Conservation (phyloP, 2,797 vertebrate species). For the Helarctos malayanus region DNA sequence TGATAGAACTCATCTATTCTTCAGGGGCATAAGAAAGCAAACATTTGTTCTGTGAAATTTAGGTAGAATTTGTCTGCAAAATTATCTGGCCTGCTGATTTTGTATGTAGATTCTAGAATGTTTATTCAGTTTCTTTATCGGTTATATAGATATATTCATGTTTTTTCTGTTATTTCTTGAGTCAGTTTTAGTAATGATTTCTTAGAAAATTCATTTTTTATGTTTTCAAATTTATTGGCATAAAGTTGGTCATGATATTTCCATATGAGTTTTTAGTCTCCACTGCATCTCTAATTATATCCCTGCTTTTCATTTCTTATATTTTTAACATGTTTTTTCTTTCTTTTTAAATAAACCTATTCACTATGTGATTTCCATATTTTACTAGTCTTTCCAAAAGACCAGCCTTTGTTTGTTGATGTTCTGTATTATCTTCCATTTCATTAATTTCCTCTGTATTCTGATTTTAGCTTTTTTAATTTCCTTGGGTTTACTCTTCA, state of each 20-base stretch:
- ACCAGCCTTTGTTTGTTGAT: neutral
- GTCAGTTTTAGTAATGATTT: neutral
- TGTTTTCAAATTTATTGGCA: neutral
- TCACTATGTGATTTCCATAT: neutral
- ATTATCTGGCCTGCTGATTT: neutral
- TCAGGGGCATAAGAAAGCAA: neutral
- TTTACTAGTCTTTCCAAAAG: conserved; percentile 28
- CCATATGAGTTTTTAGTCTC: neutral
- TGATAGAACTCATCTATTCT: neutral
- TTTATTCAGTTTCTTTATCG: neutral
- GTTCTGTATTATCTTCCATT: neutral
- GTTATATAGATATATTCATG: neutral
- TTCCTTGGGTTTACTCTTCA: neutral
- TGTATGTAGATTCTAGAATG: neutral
- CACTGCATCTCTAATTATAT: neutral
- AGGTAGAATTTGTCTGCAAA: neutral
- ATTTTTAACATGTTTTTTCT: neutral
- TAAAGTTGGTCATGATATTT: neutral
- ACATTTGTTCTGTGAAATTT: conserved; percentile 18
- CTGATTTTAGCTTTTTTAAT: neutral
- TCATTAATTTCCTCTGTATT: neutral
- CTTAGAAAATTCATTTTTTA: conserved; percentile 14
- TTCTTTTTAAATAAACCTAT: neutral
- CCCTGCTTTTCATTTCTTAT: neutral
- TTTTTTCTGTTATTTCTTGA: conserved; percentile 4